A percentile compares a stretch with the other conserved stretches of the same genome.
Conservation (phyloP, 1,140 invertebrate species). For the Hermatobates lingyangjiaoensis region DNA sequence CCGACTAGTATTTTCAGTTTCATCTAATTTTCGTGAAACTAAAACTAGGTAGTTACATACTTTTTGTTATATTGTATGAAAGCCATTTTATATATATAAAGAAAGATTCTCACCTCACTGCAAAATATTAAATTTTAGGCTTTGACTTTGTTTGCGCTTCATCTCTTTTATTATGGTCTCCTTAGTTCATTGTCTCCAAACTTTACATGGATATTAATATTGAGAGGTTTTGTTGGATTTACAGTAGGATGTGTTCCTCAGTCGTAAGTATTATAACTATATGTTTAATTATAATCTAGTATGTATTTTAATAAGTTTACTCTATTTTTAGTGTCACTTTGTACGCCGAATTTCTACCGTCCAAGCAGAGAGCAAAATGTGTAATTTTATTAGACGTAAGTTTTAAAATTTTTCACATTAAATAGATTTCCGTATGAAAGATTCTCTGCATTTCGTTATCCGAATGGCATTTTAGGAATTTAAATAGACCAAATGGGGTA, state of each 20-base stretch:
- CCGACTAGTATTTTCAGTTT: too few species aligned
- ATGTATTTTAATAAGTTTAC: slow-evolving; percentile 3
- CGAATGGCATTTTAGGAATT: too few species aligned
- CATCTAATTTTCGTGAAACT: too few species aligned
- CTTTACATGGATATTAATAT: slow-evolving; percentile 74
- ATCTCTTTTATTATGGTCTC: slow-evolving; percentile 80
- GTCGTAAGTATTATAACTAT: slow-evolving; percentile 87
- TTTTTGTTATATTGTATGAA: too few species aligned
- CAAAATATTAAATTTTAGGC: too few species aligned
- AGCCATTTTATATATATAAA: too few species aligned
- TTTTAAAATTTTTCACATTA: slow-evolving; percentile 13
- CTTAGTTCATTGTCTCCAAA: slow-evolving; percentile 78
- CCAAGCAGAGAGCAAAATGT: slow-evolving; percentile 82
- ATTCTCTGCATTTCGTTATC: too few species aligned
- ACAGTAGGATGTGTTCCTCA: slow-evolving; percentile 91
- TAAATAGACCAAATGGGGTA: too few species aligned
- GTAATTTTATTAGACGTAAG: slow-evolving; percentile 84
- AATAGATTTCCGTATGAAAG: not conserved
- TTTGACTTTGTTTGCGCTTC: slow-evolving; percentile 64
- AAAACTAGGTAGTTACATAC: too few species aligned
- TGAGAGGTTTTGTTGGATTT: slow-evolving; percentile 83
- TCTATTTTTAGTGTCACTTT: slow-evolving; percentile 58
- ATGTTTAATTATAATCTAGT: slow-evolving; percentile 10
- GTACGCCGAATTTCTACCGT: slow-evolving; percentile 87
- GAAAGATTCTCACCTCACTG: too few species aligned